Evolutionary conservation across 2,113 vertebrate genomes (phyloP), one percentile per base, ranked within the genome.

Genomic region (Lanius collurio): DNA sequence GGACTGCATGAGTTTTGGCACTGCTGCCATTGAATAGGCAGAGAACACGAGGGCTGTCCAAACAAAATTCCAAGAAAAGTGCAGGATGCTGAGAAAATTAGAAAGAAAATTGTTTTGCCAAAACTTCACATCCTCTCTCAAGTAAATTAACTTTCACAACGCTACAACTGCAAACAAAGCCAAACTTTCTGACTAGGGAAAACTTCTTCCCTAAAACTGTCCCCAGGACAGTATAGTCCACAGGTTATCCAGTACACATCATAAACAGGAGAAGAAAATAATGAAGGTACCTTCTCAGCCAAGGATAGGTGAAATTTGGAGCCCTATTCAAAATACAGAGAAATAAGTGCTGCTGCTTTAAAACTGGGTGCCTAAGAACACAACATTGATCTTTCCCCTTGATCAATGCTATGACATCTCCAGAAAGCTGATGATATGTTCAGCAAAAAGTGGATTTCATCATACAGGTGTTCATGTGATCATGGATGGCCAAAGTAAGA

Each of bases 401-500:
- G 22, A 86, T 44, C 26, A 80, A 7, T 37, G 28, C 26, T 46
- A 31, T 0, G 2, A 15, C 11, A 64, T 15, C 18, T 69, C 37
- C 28, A 47, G 57, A 64, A 94, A 46, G 44, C 7, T 53, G 11
- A 73, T 26, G 5, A 19, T 10, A 37, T 4, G 3, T 39, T 80
- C n/a, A 83, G 19, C 35, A 65, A 13, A 13, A 73, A 41, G 9
- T 6, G 2, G 10, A 1, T 55, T 75, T 46, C 4, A 0, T 70
- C 23, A 44, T 26, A 71, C 19, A 60, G 56, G 26, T 12, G 18
- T 56, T 84, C 39, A 63, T 4, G 7, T 6, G 7, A 67, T n/a
- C 35, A 26, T 0, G 0, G 17, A 31, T 11, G 30, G 20, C 2
- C 19, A 42, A 77, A 76, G 12, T 55, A 37, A 26, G 0, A n/a